Conservation (phyloP, 2,113 vertebrate genomes). For the Eurypyga helias region DNA sequence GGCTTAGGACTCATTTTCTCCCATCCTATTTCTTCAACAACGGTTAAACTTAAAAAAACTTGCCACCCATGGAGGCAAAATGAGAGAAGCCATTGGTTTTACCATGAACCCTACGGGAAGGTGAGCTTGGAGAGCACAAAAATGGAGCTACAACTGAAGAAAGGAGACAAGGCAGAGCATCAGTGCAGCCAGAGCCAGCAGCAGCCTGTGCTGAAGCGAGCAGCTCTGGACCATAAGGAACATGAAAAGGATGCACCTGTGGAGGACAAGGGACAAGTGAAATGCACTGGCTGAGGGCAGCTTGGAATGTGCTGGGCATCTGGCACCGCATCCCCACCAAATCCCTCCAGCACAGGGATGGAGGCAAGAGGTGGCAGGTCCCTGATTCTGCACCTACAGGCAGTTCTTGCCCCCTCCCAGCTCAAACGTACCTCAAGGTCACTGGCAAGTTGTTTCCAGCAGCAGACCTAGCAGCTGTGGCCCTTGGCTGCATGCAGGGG, state of each 20-base stretch:
- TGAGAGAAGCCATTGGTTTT: slow-evolving; percentile 50
- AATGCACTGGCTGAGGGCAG: neutral
- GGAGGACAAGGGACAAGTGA: neutral
- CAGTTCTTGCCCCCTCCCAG: neutral
- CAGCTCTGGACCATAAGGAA: neutral
- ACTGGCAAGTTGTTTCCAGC: neutral
- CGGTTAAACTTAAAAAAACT: neutral
- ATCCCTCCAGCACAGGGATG: neutral
- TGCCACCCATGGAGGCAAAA: neutral
- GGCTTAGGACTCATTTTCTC: neutral
- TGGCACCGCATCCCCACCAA: neutral
- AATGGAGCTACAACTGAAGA: neutral
- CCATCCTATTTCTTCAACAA: neutral
- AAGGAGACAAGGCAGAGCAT: neutral
- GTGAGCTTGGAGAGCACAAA: slow-evolving; percentile 17
- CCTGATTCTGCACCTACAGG: rapidly evolving
- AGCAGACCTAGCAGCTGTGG: neutral
- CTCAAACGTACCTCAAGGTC: rapidly evolving
- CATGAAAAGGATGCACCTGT: neutral
- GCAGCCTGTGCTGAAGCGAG: neutral
- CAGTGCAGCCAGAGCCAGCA: slow-evolving; percentile 5
- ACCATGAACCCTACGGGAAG: neutral
- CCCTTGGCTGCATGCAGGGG: neutral
- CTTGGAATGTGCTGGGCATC: neutral
- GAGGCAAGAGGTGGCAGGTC: neutral